Base-by-base conservation (phyloP, 1,140 invertebrate genomes). In the Zaprionus gabonicus region DNA sequence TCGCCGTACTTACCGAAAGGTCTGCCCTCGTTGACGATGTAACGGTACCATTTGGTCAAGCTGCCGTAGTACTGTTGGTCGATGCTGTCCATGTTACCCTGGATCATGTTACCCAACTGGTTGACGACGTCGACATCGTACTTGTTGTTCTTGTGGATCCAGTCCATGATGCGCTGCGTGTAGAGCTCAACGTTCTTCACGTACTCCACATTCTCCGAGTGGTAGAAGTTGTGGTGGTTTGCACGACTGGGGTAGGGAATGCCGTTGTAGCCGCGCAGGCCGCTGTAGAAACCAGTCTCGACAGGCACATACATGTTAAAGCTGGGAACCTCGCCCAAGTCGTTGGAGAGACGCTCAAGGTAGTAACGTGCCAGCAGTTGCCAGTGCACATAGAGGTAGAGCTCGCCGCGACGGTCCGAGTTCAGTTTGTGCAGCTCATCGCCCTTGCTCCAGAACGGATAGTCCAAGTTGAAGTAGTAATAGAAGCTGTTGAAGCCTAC, bases 401-500 rank as follows among this genome's bases (percentile, higher is more conserved):
- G 91, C 80, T 95, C 94, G 78, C 95, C 95, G 59, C 95, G 94
- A 76, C 95, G 93, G 27, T 93, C 92, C 71, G 93, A 94, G 38
- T 94, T 92, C 4, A 95, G 92, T 20, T 93, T 85, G 17, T 94
- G 81, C 25, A 94, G 91, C 56, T 93, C 86, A 9, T 91, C 80
- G 31, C 92, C 88, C 28, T 91, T 86, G 49, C 94, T 83, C 94
- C 94, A 95, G 93, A 93, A 93, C 2, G 94, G 94, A 56, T 91
- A 93, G 46, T 94, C 92, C 36, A 93, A 67, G 78, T 94, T 93
- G 91, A 93, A 93, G 90, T 93, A 94, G 83, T 94, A 95, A 79
- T 96, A 96, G 91, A 95, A 96, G 4, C 94, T 93, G 77, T 96
- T 96, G 38, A 96, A 92, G 27, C 95, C 95, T 76, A 96, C 94